Base-by-base conservation (phyloP, 2,113 vertebrate genomes). In the Dicrurus megarhynchus region DNA sequence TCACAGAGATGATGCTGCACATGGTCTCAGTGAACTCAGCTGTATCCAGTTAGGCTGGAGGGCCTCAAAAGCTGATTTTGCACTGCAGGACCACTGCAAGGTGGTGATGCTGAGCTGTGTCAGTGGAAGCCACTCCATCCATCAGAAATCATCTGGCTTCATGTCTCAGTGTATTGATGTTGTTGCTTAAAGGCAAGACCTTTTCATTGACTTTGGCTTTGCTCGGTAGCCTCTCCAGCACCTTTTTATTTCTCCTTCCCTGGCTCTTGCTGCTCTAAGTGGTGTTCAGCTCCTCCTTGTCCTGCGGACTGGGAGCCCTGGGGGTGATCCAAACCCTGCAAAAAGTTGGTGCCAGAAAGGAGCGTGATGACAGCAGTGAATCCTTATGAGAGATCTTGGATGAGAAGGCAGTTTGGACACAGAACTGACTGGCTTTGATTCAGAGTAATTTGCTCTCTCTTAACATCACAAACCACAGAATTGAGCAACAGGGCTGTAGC, bases 371-470 rank as follows among this genome's bases (percentile, higher is more conserved):
- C 65, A 89, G n/a, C n/a, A 57, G 41, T 33, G 67, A 79, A 83
- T 80, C 32, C 46, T 75, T 82, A 12, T 0, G 13, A 61, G 49
- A 83, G 28, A 28, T 73, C 84, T 88, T 84, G 82, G 26, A 65
- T 86, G 39, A 50, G 50, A 86, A 89, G 30, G 37, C 50, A 24
- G 23, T 86, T 80, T 69, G 88, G 35, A 70, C 0, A 2, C 50
- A 20, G 63, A 83, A 59, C 20, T 59, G 55, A 8, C 71, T 93
- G 85, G 94, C 90, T 92, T 94, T 86, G 55, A 53, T 53, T 86
- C 75, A 42, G 61, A 57, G 50, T 80, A 59, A 70, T 93, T 91
- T 85, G 78, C 65, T 84, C 5, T 70, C 32, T 78, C n/a, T 76
- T 91, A 89, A 77, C 71, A 59, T 33, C 42, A 59, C 26, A 86